Evolutionary conservation across 1,140 invertebrate genomes (phyloP).

Genomic region (Prorops nasuta): DNA sequence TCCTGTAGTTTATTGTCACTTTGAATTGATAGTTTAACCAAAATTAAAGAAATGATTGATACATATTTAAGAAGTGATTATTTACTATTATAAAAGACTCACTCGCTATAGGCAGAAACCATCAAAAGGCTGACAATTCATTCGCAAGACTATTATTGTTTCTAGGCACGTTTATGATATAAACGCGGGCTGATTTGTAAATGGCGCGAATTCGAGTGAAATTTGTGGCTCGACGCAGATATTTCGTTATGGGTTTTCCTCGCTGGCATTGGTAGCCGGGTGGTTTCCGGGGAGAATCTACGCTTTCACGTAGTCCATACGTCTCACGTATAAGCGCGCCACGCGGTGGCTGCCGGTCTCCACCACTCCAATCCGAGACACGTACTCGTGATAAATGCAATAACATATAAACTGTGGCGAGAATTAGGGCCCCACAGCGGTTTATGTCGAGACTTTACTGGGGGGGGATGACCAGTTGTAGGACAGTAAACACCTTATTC

Average conservation of each 20-base stretch:
- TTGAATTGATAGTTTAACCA: too few species aligned
- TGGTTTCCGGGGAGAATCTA: too few species aligned
- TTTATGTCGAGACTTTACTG: slow-evolving; percentile 34
- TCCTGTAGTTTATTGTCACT: too few species aligned
- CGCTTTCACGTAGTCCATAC: slow-evolving; percentile 6
- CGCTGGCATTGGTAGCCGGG: background rate
- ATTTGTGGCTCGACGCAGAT: slow-evolving; percentile 9
- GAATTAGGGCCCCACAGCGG: slow-evolving; percentile 43
- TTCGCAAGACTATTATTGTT: too few species aligned
- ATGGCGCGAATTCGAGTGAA: background rate
- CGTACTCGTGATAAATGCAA: slow-evolving; percentile 50
- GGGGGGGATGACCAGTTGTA: too few species aligned
- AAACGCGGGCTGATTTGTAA: background rate
- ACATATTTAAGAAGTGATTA: background rate
- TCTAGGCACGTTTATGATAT: too few species aligned
- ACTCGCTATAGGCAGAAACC: too few species aligned
- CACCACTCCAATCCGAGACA: slow-evolving; percentile 27
- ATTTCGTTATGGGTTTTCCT: slow-evolving; percentile 22
- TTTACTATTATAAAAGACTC: background rate
- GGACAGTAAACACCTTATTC: too few species aligned
- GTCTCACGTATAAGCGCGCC: slow-evolving; percentile 26
- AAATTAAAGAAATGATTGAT: background rate
- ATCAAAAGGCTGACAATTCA: background rate
- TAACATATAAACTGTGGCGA: slow-evolving; percentile 49
- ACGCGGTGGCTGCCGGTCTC: slow-evolving; percentile 13